Evolutionary conservation across 37 sponge, comb jelly and placozoan genomes (phyloP), one percentile per base, ranked within the genome.

Genomic region (Chondrosia reniformis): DNA sequence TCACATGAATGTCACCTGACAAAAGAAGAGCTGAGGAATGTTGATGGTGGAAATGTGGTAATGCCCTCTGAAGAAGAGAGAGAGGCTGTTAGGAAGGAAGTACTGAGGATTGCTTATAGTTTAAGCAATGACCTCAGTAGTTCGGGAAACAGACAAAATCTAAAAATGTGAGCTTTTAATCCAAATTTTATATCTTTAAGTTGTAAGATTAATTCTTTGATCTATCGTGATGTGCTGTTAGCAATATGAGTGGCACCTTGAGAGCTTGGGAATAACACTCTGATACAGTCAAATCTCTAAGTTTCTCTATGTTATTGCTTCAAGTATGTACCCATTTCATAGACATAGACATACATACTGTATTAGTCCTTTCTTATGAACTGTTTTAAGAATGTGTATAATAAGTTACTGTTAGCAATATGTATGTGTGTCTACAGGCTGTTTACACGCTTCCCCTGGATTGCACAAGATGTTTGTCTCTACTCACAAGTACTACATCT

Each of bases 91-190:
- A 45, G 77, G 56, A 46, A 74, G 38, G 87, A 84, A 21, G 58
- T 64, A 32, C 63, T 91, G 77, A 81, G 80, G 46, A 17, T 86
- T 21, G 78, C 86, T 7, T 80, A 46, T 56, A 64, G 42, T 17
- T 59, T 91, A 19, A 86, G 91, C 66, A 79, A 83, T 84, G 91
- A 86, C 44, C 81, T 91, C 39, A 80, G 81, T 67, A 54, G 74
- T 34, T 79, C 43, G 34, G 84, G 76, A 37, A 91, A 86, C 63
- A 71, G 24, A 19, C 74, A 76, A 9, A 76, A 71, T 45, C 61
- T 91, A 30, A 86, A 65, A 41, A 31, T 63, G 63, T 59, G 43
- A 17, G 76, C 32, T 7, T n/a, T n/a, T n/a, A n/a, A n/a, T n/a
- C n/a, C n/a, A n/a, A n/a, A n/a, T n/a, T n/a, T n/a, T n/a, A n/a